Conservation (phyloP, 2,797 vertebrate species). For the Girardinus metallicus region DNA sequence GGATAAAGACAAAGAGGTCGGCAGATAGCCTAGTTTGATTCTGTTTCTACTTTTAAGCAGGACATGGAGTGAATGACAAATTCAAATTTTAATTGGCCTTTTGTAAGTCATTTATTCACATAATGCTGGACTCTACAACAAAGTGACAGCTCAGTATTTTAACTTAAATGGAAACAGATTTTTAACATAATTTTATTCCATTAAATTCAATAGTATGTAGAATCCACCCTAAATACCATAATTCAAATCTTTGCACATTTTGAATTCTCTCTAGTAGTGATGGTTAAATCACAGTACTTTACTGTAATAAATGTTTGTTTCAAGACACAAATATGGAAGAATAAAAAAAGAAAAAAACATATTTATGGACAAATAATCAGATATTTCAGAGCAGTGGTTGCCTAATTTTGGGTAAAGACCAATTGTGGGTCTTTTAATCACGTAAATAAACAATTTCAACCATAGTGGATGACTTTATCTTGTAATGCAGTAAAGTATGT, state of each 20-base stretch:
- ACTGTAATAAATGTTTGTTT: neutral
- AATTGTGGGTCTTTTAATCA: too few relatives aligned
- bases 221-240: neutral
- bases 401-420: too few relatives aligned
- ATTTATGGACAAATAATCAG: neutral
- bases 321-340: too few relatives aligned
- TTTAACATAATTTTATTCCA: neutral
- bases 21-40: too few relatives aligned
- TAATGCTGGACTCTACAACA: neutral
- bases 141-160: neutral
- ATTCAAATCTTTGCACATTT: neutral
- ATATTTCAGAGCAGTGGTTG: neutral
- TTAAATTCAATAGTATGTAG: neutral
- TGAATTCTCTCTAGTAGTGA: neutral
- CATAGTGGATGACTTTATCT: too few relatives aligned
- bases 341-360: neutral
- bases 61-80: neutral
- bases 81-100: neutral
- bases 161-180: neutral
- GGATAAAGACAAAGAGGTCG: too few relatives aligned
- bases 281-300: neutral
- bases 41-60: neutral
- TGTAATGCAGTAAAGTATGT: neutral
- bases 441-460: too few relatives aligned
- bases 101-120: neutral